Evolutionary conservation across 2,113 vertebrate genomes (phyloP).

Genomic region (Balaenoptera acutorostrata): DNA sequence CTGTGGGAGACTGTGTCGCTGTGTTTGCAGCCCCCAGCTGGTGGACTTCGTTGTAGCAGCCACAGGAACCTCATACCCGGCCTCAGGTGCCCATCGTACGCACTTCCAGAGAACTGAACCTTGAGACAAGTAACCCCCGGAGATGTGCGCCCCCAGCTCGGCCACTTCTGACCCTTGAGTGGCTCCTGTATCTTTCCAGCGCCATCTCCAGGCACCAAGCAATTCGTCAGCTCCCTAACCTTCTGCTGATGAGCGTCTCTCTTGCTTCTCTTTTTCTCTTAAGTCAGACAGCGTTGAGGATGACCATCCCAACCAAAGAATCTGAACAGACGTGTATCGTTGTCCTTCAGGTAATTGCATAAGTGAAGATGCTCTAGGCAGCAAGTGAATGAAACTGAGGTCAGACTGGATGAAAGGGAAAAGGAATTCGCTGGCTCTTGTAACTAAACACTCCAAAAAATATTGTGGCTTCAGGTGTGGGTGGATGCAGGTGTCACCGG

Average conservation of each 20-base stretch:
- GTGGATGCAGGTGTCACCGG: neutral
- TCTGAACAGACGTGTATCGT: fast-evolving
- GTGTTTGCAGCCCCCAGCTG: too few species aligned
- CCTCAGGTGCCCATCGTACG: too few species aligned
- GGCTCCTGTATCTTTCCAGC: neutral
- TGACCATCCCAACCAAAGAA: neutral
- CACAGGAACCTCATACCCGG: fast-evolving
- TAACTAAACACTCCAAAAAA: neutral
- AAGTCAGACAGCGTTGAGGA: neutral
- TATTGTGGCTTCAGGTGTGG: neutral
- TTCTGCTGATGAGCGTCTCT: neutral
- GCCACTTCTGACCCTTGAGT: neutral
- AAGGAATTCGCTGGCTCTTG: neutral
- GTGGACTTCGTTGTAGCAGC: neutral
- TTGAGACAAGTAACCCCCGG: neutral
- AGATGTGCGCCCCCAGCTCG: neutral
- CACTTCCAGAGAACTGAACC: neutral
- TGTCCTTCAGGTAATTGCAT: fast-evolving
- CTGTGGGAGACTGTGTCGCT: neutral
- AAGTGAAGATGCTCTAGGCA: neutral
- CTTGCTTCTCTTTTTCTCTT: neutral
- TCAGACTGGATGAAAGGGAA: neutral
- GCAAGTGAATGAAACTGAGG: neutral
- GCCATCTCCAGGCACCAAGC: neutral
- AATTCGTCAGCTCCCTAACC: neutral